Evolutionary conservation across 2,113 vertebrate species (phyloP).

Genomic region (Isichthys henryi): DNA sequence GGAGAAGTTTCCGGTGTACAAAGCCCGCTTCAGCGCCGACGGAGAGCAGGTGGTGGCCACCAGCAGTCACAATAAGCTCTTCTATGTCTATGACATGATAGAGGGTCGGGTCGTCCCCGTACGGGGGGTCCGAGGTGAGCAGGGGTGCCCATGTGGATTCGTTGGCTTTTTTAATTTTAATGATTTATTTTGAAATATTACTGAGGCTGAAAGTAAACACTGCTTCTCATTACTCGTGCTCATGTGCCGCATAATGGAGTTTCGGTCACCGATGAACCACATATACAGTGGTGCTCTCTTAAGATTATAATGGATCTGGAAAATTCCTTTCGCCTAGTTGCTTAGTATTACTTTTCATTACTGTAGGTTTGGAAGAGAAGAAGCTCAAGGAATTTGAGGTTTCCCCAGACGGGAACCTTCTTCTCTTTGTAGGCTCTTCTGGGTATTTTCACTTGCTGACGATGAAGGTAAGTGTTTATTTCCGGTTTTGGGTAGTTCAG

Average conservation of each 20-base stretch:
- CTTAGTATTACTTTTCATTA: neutral
- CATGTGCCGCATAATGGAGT: too few species aligned
- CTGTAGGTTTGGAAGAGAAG: conserved; percentile 77
- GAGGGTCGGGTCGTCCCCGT: conserved; percentile 74
- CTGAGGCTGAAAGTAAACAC: too few species aligned
- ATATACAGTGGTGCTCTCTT: neutral
- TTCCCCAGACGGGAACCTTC: conserved; percentile 75
- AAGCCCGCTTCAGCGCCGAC: conserved; percentile 72
- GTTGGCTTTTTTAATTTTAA: neutral
- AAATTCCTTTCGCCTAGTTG: neutral
- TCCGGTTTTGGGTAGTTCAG: neutral
- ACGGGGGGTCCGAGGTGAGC: conserved; percentile 72
- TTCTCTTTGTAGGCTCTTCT: conserved; percentile 77
- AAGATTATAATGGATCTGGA: neutral
- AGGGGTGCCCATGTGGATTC: neutral
- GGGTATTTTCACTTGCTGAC: conserved; percentile 83
- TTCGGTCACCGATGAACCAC: too few species aligned
- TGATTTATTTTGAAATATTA: neutral
- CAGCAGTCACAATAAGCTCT: conserved; percentile 71
- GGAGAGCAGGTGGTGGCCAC: conserved; percentile 85
- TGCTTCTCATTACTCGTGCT: too few species aligned
- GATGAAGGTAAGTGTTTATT: conserved; percentile 63
- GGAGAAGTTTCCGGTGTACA: conserved; percentile 79
- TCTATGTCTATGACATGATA: conserved; percentile 96
- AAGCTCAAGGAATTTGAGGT: conserved; percentile 75